Base-by-base conservation (phyloP, 2,113 vertebrate species). In the Lichenostomus cassidix region DNA sequence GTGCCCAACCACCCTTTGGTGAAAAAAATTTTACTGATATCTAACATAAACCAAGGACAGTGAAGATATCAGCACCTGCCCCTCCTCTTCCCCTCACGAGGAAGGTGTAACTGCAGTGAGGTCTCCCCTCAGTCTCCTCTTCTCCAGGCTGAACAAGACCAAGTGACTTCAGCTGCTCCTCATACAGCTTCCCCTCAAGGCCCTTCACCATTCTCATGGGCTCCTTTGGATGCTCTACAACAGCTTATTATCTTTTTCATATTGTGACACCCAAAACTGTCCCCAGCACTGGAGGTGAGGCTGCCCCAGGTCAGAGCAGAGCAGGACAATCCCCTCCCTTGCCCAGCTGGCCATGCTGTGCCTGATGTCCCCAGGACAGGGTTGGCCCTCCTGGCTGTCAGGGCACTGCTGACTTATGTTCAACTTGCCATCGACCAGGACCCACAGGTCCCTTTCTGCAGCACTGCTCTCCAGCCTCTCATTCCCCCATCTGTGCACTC, bases 341-440 rank as follows among this genome's bases (percentile, higher is more conserved):
- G 16, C 55, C 14, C 0, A 0, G 24, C n/a, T 75, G 78, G 7
- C 0, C 0, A 53, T 46, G 53, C 46, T 82, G 46, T 1, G 4
- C 53, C 33, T 75, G 53, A 39, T 53, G 39, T 0, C 33, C 60
- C 29, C 62, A 53, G 78, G 62, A 29, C 39, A 75, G 1, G 1
- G 2, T 0, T 18, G 39, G 2, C 44, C 11, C 69, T 83, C 24
- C 62, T 75, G 78, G 77, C 33, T 82, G 50, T n/a, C 69, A 47
- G 46, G 69, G 39, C 62, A 29, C 53, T 46, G 53, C 62, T 65
- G 53, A 7, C 39, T 68, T 24, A 1, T 7, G 25, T 22, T 22
- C 47, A 25, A 0, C 5, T 53, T 25, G 1, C 2, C 7, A n/a
- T 2, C 0, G 1, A 1, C 24, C 46, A 74, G 77, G 52, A 52